A percentile compares a stretch with the other conserved stretches of the same genome.
Evolutionary conservation across 2,888 invertebrate genomes (phyloP).

Genomic region (Drosophila incognita): DNA sequence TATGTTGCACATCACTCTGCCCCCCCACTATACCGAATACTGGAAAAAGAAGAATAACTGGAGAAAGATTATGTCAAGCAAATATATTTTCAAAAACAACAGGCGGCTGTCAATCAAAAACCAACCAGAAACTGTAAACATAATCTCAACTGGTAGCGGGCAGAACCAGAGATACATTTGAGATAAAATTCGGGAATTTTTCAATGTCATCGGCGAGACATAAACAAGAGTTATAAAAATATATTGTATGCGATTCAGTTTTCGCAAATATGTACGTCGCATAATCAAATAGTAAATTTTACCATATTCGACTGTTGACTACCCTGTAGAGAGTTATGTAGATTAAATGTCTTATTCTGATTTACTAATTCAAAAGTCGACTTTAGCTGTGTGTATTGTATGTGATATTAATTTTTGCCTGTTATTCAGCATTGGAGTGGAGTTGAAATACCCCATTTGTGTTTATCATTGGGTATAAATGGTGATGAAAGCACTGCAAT

Average conservation of each 20-base stretch:
- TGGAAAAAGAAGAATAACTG: not conserved
- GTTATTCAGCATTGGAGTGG: not conserved
- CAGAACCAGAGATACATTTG: conserved; percentile 16
- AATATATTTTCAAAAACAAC: conserved; percentile 25
- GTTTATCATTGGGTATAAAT: conserved; percentile 9
- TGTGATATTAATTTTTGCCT: not conserved
- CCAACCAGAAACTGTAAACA: conserved; percentile 49
- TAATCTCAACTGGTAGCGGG: conserved; percentile 40
- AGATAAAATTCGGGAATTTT: conserved; percentile 20
- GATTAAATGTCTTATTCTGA: not conserved
- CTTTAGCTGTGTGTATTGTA: not conserved
- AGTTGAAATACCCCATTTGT: not conserved
- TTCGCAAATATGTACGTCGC: conserved; percentile 1
- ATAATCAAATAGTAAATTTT: conserved; percentile 17
- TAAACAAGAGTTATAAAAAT: conserved; percentile 54
- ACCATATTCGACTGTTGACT: not conserved
- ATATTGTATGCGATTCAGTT: conserved; percentile 13
- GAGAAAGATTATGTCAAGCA: conserved; percentile 12
- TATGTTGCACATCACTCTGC: not conserved
- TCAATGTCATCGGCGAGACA: conserved; percentile 57
- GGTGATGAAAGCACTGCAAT: conserved; percentile 10
- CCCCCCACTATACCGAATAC: not conserved
- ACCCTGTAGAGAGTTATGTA: not conserved
- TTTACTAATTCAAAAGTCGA: not conserved
- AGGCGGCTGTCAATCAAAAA: conserved; percentile 62